Evolutionary conservation across 2,113 vertebrate genomes (phyloP).

Genomic region (Cavia aperea): DNA sequence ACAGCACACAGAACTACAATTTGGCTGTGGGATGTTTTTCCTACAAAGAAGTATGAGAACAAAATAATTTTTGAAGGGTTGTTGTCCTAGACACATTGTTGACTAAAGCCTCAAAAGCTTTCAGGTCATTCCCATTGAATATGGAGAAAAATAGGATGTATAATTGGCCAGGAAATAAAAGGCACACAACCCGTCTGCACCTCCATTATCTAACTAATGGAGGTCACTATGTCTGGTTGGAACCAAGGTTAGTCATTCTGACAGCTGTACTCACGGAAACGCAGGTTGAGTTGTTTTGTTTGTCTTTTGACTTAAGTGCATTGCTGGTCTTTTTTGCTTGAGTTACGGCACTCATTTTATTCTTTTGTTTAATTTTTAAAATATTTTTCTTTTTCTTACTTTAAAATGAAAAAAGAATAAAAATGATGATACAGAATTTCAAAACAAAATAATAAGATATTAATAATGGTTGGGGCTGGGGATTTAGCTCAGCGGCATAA

Average conservation of each 20-base stretch:
- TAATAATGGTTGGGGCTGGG: too few relatives aligned
- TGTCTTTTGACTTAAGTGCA: background rate
- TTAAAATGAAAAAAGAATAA: too few relatives aligned
- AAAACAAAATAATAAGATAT: too few relatives aligned
- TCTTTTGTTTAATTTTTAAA: background rate
- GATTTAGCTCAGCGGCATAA: too few relatives aligned
- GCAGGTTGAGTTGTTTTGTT: background rate
- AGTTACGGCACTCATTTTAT: background rate
- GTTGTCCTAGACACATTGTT: background rate
- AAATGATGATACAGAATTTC: too few relatives aligned
- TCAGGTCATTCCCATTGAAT: conserved; percentile 18
- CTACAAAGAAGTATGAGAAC: background rate
- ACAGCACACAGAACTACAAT: background rate
- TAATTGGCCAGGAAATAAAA: conserved; percentile 51
- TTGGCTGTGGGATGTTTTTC: background rate
- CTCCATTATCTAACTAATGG: conserved; percentile 40
- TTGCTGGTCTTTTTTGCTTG: background rate
- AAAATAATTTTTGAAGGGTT: conserved; percentile 15
- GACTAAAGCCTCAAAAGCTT: conserved; percentile 11
- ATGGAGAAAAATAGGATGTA: conserved; percentile 9
- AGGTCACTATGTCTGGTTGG: background rate
- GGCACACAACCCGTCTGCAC: background rate
- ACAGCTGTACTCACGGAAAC: background rate
- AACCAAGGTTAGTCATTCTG: conserved; percentile 26
- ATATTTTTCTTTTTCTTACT: too few relatives aligned